A percentile compares a stretch with the other conserved stretches of the same genome.
Conservation (phyloP, 1,140 invertebrate genomes). For the Drosophila serrata region DNA sequence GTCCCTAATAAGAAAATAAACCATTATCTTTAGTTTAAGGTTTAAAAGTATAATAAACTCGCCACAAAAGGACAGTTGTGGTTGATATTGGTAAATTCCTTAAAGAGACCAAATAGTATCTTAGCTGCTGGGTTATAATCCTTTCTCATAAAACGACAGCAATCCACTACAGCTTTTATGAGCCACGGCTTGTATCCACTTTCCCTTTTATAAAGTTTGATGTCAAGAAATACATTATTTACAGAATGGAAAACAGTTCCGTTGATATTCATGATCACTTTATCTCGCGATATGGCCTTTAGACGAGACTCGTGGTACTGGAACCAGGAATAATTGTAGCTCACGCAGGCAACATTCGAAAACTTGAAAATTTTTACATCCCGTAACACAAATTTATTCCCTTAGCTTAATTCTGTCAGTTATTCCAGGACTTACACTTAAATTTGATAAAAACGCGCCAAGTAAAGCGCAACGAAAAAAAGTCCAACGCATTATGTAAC, state of each 20-base stretch:
- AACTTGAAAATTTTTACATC: neutral
- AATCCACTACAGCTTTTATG: neutral
- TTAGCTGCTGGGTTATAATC: neutral
- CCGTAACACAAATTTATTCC: neutral
- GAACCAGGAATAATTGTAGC: constrained; percentile 3
- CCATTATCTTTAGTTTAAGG: neutral
- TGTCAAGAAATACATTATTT: neutral
- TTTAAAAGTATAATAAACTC: neutral
- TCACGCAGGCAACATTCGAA: neutral
- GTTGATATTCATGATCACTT: neutral
- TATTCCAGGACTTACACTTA: neutral
- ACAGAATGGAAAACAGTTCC: neutral
- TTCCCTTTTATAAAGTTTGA: neutral
- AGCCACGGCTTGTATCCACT: constrained; percentile 16
- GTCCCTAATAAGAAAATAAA: neutral
- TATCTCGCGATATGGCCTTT: neutral
- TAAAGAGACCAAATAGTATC: constrained; percentile 2
- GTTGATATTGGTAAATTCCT: constrained; percentile 26
- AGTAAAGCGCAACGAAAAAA: neutral
- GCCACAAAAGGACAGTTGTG: constrained; percentile 32
- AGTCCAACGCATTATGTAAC: neutral
- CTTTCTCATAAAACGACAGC: constrained; percentile 8
- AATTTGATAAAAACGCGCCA: too few species aligned
- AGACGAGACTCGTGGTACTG: neutral
- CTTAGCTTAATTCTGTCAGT: too few species aligned